phyloP scores from a whole-genome alignment of 2,113 vertebrate genomes.

The Promerops cafer region DNA sequence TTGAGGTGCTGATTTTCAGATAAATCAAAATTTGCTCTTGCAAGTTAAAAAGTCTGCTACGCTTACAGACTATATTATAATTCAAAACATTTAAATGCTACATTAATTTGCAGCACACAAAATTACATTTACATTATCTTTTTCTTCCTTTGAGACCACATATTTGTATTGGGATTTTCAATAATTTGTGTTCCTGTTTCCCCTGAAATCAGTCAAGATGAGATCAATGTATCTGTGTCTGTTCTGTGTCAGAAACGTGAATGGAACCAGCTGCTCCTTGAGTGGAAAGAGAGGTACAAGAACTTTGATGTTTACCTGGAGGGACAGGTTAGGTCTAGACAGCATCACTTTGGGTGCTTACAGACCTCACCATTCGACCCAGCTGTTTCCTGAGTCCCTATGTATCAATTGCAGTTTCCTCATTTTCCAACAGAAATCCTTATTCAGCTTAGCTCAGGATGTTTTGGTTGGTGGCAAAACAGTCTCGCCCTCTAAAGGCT shows the following conservation, averaged over 20 bases:
- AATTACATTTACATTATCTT: neutral
- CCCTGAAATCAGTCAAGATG: neutral
- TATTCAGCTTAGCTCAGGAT: neutral
- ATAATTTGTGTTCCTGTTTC: neutral
- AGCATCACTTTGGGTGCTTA: rapidly evolving
- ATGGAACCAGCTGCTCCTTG: neutral
- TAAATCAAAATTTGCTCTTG: neutral
- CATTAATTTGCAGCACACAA: neutral
- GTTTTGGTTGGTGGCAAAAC: neutral
- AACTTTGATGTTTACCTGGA: neutral
- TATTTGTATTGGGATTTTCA: neutral
- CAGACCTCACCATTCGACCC: rapidly evolving
- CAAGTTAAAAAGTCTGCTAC: neutral
- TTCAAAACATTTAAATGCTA: neutral
- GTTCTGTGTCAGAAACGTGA: neutral
- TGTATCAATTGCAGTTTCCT: neutral
- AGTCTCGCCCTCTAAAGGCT: neutral
- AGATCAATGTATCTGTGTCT: neutral
- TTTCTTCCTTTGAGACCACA: neutral
- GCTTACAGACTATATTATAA: neutral
- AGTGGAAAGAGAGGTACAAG: neutral
- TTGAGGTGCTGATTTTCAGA: neutral
- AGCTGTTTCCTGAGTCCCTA: neutral
- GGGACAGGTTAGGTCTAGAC: too few relatives aligned
- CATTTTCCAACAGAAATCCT: neutral